A percentile compares a stretch with the other conserved stretches of the same genome.
These are phyloP conservation scores for Drosophila mayri DNA, from an alignment of 1,140 invertebrate genomes.

Conservation along the genomic window DNA sequence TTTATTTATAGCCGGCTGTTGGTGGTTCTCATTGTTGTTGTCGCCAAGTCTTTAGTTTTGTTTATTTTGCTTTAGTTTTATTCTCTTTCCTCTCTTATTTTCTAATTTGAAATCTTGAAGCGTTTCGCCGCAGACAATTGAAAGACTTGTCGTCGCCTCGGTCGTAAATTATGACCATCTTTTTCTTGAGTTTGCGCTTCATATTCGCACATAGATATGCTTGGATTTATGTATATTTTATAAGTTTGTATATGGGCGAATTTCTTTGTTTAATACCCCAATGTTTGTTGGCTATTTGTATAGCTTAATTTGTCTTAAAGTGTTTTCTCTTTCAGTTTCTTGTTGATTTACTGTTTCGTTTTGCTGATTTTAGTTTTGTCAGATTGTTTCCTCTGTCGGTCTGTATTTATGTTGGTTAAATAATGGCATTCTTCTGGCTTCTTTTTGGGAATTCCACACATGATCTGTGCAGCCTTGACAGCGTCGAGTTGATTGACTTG, in stretches of 20 bases:
- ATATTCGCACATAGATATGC: conserved; percentile 23
- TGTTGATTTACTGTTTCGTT: conserved; percentile 37
- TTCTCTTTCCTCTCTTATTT: conserved; percentile 5
- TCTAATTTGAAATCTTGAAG: conserved; percentile 44
- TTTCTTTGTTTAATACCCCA: conserved; percentile 32
- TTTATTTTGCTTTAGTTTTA: conserved; percentile 39
- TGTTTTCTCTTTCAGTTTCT: conserved; percentile 48
- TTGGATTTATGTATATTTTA: conserved; percentile 23
- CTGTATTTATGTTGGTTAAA: conserved; percentile 30
- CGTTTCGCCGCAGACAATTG: conserved; percentile 30
- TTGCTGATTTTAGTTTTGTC: conserved; percentile 29
- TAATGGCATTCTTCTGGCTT: conserved; percentile 13
- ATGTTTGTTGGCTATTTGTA: conserved; percentile 33
- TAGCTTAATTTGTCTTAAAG: conserved; percentile 51
- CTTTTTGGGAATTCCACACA: conserved; percentile 21
- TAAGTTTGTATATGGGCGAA: conserved; percentile 4
- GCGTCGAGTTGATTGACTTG: conserved; percentile 52
- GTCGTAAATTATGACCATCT: conserved; percentile 41
- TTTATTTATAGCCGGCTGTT: conserved; percentile 65
- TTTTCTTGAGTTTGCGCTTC: conserved; percentile 18
- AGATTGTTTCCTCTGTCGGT: conserved; percentile 23
- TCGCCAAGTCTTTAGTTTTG: conserved; percentile 32
- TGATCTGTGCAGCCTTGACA: conserved; percentile 50
- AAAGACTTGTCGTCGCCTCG: conserved; percentile 48
- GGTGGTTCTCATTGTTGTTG: conserved; percentile 20